Evolutionary conservation across 2,888 invertebrate species (phyloP).

Genomic region (Hypomecis punctinalis): DNA sequence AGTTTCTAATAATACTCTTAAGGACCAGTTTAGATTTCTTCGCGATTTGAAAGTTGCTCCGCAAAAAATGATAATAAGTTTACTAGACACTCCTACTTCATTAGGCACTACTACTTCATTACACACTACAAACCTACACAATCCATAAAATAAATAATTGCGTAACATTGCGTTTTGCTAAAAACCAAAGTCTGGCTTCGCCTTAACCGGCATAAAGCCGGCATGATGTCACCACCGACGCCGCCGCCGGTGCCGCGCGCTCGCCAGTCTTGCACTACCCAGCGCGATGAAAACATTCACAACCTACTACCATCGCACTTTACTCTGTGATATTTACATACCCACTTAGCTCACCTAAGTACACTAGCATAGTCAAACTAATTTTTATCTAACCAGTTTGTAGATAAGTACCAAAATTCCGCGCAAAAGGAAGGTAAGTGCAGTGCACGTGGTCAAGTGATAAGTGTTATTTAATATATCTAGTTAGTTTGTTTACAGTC

Average conservation of each 20-base stretch:
- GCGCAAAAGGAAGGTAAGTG: constrained; percentile 81
- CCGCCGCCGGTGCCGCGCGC: constrained; percentile 33
- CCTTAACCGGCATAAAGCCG: constrained; percentile 53
- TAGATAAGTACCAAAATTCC: constrained; percentile 72
- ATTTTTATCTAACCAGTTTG: constrained; percentile 42
- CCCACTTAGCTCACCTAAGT: constrained; percentile 59
- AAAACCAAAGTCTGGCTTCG: constrained; percentile 38
- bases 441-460: constrained; percentile 28
- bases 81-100: too few species aligned
- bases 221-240: constrained; percentile 63
- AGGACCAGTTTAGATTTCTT: too few species aligned
- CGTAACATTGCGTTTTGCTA: constrained; percentile 44
- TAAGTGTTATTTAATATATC: constrained; percentile 14
- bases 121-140: not conserved
- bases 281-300: constrained; percentile 74
- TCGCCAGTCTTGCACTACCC: constrained; percentile 62
- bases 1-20: too few species aligned
- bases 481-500: constrained; percentile 37
- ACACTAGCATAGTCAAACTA: constrained; percentile 24
- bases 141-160: constrained; percentile 39
- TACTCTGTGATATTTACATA: constrained; percentile 68
- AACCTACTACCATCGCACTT: constrained; percentile 56
- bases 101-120: too few species aligned
- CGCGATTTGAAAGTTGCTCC: too few species aligned
- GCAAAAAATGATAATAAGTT: too few species aligned